Evolutionary conservation across 2,113 vertebrate species (phyloP).

Genomic region (Oceanodroma tethys): DNA sequence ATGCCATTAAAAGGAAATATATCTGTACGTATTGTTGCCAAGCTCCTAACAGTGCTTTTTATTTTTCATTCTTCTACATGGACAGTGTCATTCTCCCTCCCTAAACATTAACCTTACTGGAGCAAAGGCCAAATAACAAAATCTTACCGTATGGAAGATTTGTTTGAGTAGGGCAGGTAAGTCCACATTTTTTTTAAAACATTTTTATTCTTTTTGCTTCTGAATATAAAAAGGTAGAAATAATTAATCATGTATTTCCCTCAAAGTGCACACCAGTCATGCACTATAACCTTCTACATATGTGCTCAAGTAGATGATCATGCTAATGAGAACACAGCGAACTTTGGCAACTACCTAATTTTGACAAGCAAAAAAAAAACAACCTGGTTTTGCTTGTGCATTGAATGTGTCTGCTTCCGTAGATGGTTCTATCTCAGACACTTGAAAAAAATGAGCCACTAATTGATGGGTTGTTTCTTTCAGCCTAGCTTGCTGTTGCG

Average conservation of each 20-base stretch:
- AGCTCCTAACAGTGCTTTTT: neutral
- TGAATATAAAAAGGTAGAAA: neutral
- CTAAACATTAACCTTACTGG: neutral
- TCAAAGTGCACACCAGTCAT: neutral
- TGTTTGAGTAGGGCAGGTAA: neutral
- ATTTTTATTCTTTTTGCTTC: neutral
- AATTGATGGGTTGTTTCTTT: neutral
- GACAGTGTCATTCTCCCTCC: neutral
- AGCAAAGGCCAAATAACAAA: neutral
- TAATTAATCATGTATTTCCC: neutral
- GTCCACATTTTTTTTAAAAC: neutral
- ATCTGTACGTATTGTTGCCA: neutral
- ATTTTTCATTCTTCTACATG: neutral
- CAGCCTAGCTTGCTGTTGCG: neutral
- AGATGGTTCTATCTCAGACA: neutral
- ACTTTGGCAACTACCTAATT: neutral
- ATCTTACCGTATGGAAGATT: neutral
- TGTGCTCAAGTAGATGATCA: neutral
- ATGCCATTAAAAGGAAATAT: slow-evolving; percentile 25
- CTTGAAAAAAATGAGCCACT: neutral
- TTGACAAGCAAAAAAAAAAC: neutral
- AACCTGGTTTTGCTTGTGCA: neutral
- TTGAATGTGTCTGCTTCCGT: neutral
- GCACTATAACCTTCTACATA: neutral
- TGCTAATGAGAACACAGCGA: neutral